Base-by-base conservation (phyloP, 2,888 invertebrate genomes). In the Dyspetes luteomarginatus region DNA sequence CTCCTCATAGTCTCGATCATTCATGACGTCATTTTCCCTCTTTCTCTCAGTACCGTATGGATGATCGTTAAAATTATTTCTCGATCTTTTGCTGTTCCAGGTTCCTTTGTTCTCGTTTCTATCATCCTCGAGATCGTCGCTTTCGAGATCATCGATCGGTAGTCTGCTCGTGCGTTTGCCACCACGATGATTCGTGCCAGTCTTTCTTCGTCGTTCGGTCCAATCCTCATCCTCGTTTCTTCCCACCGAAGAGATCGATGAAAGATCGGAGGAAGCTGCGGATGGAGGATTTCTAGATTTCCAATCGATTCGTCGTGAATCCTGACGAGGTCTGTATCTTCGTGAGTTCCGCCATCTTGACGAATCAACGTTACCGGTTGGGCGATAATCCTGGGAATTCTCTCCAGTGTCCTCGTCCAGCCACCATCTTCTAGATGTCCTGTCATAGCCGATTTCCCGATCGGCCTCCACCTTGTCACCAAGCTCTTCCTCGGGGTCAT, bases 191-290 rank as follows among this genome's bases (percentile, higher is more conserved):
- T n/a, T n/a, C 50, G 12, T 56, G n/a, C 36, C 36, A 7, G 26
- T 36, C 17, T 72, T 73, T 30, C 72, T 68, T 64, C 68, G 52
- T 30, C 68, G 60, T 2, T 68, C 79, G 4, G 5, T 65, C 30
- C 74, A 74, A 3, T 83, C 83, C 1, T 82, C 74, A 12, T 76
- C 75, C 4, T 77, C 68, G 17, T 73, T 79, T 12, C 74, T 74
- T 43, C 30, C 28, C 4, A 24, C 22, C 24, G 41, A 41, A 4
- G 72, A 41, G 15, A 17, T 17, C 45, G 30, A 15, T 0, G 52
- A 22, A 19, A 19, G 19, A 12, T 15, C 50, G 4, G 52, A 17
- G 2, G 67, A n/a, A 7, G 22, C 24, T 12, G 24, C 0, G 1
- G 67, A 58, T 22, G 17, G 24, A 1, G 24, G 43, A 26, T 41